Base-by-base conservation (phyloP, 2,113 vertebrate genomes). In the Polyodon spathula region DNA sequence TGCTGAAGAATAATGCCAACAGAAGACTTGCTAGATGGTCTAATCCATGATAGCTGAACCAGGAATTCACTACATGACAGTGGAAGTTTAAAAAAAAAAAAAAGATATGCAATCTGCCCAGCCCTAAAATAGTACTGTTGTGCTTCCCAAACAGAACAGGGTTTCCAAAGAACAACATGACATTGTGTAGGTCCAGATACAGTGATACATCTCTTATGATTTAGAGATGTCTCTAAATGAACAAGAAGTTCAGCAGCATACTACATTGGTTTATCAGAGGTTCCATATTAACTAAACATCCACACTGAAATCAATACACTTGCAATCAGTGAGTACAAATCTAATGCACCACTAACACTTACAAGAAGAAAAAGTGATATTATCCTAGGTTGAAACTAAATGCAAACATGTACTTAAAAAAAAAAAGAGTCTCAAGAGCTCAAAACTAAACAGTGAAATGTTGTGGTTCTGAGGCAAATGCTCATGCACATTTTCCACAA, bases 41-140 rank as follows among this genome's bases (percentile, higher is more conserved):
- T 73, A 70, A 77, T 78, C 72, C 66, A 40, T 56, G 60, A 69
- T 68, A 70, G 73, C 63, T 66, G 63, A 48, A 57, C 59, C n/a
- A 53, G 54, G 58, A 56, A 74, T 62, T 54, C 38, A 52, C 39
- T 11, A 46, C 39, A 61, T 63, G 68, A 63, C 54, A 65, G 66
- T 12, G 48, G 65, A 67, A 53, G 46, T 68, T 67, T 66, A 48
- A 66, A 58, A n/a, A n/a, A n/a, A n/a, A n/a, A n/a, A n/a, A n/a
- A n/a, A n/a, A n/a, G n/a, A n/a, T 27, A 3, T 27, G 27, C 40
- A 56, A 66, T 9, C 38, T 17, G 61, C 14, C 53, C 58, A 56
- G 58, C 42, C 54, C 63, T 64, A 64, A 64, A 56, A 59, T 41
- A 59, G 44, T 54, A 54, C 40, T 48, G 58, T 37, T 41, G 40